phyloP scores from a whole-genome alignment of 2,797 vertebrate species.

The Masticophis lateralis region DNA sequence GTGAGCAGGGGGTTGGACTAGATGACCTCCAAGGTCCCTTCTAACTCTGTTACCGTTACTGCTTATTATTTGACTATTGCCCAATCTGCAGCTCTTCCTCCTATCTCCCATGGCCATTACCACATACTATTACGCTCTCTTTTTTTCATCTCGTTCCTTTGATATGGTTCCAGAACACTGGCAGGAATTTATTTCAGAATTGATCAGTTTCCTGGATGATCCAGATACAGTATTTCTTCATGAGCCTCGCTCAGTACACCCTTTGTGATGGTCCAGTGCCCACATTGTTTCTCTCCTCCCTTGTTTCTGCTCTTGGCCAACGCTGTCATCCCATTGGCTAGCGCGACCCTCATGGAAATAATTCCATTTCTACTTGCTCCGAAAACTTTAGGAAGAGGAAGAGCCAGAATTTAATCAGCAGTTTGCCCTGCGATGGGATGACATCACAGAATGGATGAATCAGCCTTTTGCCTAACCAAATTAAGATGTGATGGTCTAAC shows the following conservation, averaged over 20 bases:
- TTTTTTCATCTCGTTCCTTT: neutral
- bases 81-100: neutral
- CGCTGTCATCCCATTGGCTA: neutral
- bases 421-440: no score
- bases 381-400: neutral
- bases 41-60: no score
- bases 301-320: neutral
- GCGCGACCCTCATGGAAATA: neutral
- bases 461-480: neutral
- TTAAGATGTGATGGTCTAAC: neutral
- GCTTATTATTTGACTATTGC: neutral
- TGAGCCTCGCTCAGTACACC: neutral
- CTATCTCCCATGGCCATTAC: neutral
- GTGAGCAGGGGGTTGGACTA: no score
- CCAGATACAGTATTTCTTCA: neutral
- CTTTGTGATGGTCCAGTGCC: neutral
- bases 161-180: neutral
- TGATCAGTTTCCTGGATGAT: neutral
- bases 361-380: neutral
- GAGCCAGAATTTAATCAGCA: neutral
- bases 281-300: neutral
- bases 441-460: neutral
- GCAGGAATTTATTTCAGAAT: neutral
- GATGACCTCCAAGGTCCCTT: no score
- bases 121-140: neutral